A percentile compares a stretch with the other conserved stretches of the same genome.
Evolutionary conservation across 2,113 vertebrate species (phyloP).

Genomic region (Coregonus clupeaformis): DNA sequence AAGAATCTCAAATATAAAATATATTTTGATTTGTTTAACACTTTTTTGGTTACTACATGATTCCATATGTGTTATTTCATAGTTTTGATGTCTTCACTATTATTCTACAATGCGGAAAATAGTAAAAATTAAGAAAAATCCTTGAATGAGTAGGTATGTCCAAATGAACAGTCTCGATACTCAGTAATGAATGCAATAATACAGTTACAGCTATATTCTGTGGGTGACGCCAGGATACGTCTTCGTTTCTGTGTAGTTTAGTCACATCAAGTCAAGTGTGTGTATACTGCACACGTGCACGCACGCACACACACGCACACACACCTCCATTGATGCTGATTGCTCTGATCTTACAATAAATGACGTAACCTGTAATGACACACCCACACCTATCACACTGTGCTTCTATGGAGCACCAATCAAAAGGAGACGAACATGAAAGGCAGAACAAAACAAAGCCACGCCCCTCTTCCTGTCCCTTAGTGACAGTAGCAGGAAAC

Average conservation of each 20-base stretch:
- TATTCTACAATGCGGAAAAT: too few relatives aligned
- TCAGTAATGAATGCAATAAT: not conserved
- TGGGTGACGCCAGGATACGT: not conserved
- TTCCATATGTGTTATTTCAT: too few relatives aligned
- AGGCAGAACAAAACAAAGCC: not conserved
- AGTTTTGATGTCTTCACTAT: too few relatives aligned
- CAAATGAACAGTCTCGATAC: not conserved
- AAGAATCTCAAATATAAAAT: too few relatives aligned
- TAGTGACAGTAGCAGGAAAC: not conserved
- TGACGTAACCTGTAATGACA: not conserved
- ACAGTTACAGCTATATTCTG: not conserved
- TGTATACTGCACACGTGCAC: not conserved
- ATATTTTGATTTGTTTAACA: too few relatives aligned
- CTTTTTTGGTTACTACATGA: too few relatives aligned
- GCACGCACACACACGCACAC: too few relatives aligned
- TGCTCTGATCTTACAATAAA: too few relatives aligned
- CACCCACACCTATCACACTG: not conserved
- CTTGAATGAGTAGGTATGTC: too few relatives aligned
- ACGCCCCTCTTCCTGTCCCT: not conserved
- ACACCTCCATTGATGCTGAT: too few relatives aligned
- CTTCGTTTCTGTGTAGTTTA: not conserved
- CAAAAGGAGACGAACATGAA: not conserved
- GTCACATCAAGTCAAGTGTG: not conserved
- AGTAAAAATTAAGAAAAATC: too few relatives aligned
- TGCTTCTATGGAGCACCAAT: not conserved